A percentile compares a stretch with the other conserved stretches of the same genome.
phyloP scores from a whole-genome alignment of 2,113 vertebrate species.

The Ornithorhynchus anatinus region DNA sequence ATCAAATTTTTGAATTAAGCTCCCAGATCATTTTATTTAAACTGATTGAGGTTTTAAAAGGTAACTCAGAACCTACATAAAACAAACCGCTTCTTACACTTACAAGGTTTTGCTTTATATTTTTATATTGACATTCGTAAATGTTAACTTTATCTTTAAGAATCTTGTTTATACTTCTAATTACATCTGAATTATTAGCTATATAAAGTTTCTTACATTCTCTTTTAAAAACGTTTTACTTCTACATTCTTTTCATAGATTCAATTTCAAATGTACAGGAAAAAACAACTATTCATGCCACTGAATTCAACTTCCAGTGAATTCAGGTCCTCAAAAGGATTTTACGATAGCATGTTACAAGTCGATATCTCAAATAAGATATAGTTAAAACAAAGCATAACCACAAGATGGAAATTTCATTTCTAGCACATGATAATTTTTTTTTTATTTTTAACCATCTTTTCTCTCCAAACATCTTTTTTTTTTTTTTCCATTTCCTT shows the following conservation, averaged over 20 bases:
- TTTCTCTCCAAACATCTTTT: not conserved
- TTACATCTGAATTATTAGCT: too few species aligned
- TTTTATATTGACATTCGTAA: too few species aligned
- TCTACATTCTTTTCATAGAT: too few species aligned
- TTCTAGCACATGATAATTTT: constrained; percentile 22
- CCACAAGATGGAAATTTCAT: not conserved
- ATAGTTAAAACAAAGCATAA: constrained; percentile 13
- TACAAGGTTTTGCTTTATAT: too few species aligned
- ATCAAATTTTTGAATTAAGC: too few species aligned
- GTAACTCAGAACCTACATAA: not conserved
- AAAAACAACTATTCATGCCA: not conserved
- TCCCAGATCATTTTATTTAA: constrained; percentile 7
- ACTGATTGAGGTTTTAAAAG: constrained; percentile 14
- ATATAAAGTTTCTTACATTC: too few species aligned
- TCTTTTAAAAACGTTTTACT: too few species aligned
- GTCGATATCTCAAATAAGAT: constrained; percentile 2
- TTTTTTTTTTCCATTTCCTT: not conserved
- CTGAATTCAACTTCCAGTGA: not conserved
- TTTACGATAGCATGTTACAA: constrained; percentile 25
- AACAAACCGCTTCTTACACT: too few species aligned
- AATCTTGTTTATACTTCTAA: too few species aligned
- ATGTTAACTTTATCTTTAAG: too few species aligned
- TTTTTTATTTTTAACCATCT: not conserved
- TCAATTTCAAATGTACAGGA: not conserved
- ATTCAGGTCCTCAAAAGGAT: not conserved